Conservation (phyloP, 2,113 vertebrate genomes). For the Pelusios castaneus region DNA sequence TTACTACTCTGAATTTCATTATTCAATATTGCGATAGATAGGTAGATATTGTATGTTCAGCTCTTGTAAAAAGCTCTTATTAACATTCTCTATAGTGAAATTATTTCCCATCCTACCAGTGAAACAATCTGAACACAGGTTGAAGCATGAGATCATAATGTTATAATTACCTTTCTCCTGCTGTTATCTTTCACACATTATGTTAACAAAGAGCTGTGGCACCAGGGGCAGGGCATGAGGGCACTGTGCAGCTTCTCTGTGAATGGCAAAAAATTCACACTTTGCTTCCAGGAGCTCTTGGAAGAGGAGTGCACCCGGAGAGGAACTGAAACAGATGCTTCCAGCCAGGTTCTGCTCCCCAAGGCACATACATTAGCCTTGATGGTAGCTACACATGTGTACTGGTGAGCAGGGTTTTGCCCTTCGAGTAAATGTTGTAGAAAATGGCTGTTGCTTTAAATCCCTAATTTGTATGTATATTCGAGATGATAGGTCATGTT, state of each 20-base stretch:
- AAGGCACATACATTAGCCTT: neutral
- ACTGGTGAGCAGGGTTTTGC: neutral
- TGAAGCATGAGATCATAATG: neutral
- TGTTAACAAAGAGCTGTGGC: neutral
- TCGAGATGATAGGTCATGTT: neutral
- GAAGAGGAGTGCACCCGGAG: neutral
- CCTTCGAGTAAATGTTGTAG: neutral
- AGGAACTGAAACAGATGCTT: neutral
- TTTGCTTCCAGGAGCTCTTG: neutral
- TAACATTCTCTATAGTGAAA: constrained; percentile 19
- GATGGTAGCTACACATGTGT: too few relatives aligned
- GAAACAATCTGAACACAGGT: neutral
- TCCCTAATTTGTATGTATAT: neutral
- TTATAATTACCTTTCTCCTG: neutral
- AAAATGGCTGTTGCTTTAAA: neutral
- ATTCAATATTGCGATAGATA: constrained; percentile 60
- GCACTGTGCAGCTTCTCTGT: fast-evolving
- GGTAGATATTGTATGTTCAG: constrained; percentile 31
- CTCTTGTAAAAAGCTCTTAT: constrained; percentile 34
- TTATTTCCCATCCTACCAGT: constrained; percentile 22
- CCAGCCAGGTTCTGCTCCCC: neutral
- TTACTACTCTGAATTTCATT: constrained; percentile 53
- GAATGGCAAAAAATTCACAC: neutral
- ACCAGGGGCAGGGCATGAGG: fast-evolving
- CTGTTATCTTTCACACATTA: neutral